Percentiles rank a stretch among this genome's conserved stretches.
Evolutionary conservation across 2,888 invertebrate species (phyloP).

Genomic region (Cenopis cana): DNA sequence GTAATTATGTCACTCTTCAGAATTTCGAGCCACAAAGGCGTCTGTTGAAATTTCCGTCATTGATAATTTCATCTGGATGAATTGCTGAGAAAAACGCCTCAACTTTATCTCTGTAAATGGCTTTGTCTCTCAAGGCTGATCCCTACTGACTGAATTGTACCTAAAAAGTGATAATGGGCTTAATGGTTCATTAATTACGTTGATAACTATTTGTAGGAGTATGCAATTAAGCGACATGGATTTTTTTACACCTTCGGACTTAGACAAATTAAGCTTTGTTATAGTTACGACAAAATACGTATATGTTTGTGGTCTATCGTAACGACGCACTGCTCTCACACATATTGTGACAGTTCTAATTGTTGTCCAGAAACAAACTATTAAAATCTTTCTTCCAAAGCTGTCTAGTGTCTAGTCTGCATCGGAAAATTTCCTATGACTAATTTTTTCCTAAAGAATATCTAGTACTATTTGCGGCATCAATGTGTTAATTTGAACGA

Average conservation of each 20-base stretch:
- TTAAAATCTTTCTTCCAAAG: background rate
- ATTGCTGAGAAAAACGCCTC: slow-evolving; percentile 24
- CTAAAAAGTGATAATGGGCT: slow-evolving; percentile 24
- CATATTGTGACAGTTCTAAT: no score
- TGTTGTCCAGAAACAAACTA: no score
- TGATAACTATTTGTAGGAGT: background rate
- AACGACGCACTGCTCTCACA: no score
- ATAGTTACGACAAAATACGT: no score
- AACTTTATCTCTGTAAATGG: slow-evolving; percentile 29
- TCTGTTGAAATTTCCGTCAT: slow-evolving; percentile 29
- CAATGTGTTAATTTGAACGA: slow-evolving; percentile 36
- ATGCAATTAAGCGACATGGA: background rate
- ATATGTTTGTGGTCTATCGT: no score
- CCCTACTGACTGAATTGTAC: slow-evolving; percentile 14
- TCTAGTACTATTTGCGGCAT: slow-evolving; percentile 35
- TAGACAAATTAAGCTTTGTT: no score
- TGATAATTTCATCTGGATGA: slow-evolving; percentile 35
- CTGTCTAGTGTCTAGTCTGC: slow-evolving; percentile 11
- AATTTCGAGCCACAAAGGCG: slow-evolving; percentile 29
- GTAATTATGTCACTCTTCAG: slow-evolving; percentile 15
- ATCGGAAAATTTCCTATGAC: slow-evolving; percentile 32
- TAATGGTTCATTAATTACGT: slow-evolving; percentile 22
- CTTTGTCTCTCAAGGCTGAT: slow-evolving; percentile 32
- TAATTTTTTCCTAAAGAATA: slow-evolving; percentile 21
- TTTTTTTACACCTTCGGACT: no score